Evolutionary conservation across 2,797 vertebrate genomes (phyloP).

Genomic region (Clarias pachynema): DNA sequence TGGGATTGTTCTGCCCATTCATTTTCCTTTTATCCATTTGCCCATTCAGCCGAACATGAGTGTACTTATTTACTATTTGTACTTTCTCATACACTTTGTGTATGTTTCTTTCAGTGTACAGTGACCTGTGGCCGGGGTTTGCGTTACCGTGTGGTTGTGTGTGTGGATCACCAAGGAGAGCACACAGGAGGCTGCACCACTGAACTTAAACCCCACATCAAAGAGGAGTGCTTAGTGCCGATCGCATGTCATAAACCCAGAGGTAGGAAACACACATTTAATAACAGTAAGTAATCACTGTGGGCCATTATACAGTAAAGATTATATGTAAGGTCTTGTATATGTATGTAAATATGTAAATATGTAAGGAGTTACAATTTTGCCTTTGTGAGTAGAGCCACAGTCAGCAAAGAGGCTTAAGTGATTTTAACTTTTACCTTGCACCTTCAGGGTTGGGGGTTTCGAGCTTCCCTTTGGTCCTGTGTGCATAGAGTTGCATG

Average conservation of each 20-base stretch:
- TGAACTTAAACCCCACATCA: slow-evolving; percentile 86
- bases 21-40: not conserved
- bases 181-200: slow-evolving; percentile 88
- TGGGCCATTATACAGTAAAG: not conserved
- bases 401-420: not conserved
- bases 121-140: slow-evolving; percentile 90
- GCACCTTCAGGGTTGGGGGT: too few species aligned
- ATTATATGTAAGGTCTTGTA: not conserved
- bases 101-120: slow-evolving; percentile 79
- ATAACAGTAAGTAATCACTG: not conserved
- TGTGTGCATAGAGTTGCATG: too few species aligned
- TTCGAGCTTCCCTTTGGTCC: too few species aligned
- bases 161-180: slow-evolving; percentile 87
- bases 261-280: slow-evolving; percentile 70
- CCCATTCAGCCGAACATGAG: not conserved
- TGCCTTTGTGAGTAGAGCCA: not conserved
- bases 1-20: not conserved
- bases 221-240: slow-evolving; percentile 90
- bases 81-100: not conserved
- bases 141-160: slow-evolving; percentile 90
- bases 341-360: too few species aligned
- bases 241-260: slow-evolving; percentile 85
- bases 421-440: not conserved
- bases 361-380: not conserved
- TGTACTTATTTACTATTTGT: not conserved